Evolutionary conservation across 2,888 invertebrate genomes (phyloP), one percentile per base, ranked within the genome.

Genomic region (Xestia rhomboidea): DNA sequence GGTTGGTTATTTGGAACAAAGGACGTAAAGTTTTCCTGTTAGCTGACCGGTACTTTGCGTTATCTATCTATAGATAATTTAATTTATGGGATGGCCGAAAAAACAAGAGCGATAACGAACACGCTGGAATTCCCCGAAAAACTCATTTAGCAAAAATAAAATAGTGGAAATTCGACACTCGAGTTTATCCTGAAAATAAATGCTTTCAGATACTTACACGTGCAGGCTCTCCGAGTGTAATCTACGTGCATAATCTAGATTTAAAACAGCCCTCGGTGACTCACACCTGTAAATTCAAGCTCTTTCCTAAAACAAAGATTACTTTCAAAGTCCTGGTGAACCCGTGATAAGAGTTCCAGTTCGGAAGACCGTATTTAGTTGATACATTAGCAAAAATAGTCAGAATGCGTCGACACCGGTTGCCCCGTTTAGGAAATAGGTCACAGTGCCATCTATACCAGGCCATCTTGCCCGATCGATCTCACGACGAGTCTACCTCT

Each of bases 371-470:
- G 71, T 63, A 79, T 81, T 74, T 77, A 70, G 80, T 79, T 77
- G 79, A 80, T 74, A 85, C 85, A 77, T 87, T 79, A 77, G 79
- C 77, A 81, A 77, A 89, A 89, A 79, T 79, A 77, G 73, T 75
- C 71, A 63, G 72, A 75, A 87, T 87, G 85, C 90, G 86, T 86
- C 85, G 85, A 81, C 90, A 91, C 34, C 90, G 90, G 90, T 86
- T 90, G 93, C 91, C 91, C 93, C 86, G 93, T 92, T 93, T 93
- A 77, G 87, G 90, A 95, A 93, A 92, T 95, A 89, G 96, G 96
- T 96, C 96, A 95, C 93, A 92, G 92, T 93, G 93, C 90, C 92
- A 85, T 90, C 90, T 87, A 89, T 90, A 89, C 91, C 88, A 89
- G 90, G 91, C 89, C 83, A 89, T 87, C 86, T 87, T 85, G 84